A percentile compares a stretch with the other conserved stretches of the same genome.
phyloP scores from a whole-genome alignment of 2,888 invertebrate genomes.

The Conus canariensis region DNA sequence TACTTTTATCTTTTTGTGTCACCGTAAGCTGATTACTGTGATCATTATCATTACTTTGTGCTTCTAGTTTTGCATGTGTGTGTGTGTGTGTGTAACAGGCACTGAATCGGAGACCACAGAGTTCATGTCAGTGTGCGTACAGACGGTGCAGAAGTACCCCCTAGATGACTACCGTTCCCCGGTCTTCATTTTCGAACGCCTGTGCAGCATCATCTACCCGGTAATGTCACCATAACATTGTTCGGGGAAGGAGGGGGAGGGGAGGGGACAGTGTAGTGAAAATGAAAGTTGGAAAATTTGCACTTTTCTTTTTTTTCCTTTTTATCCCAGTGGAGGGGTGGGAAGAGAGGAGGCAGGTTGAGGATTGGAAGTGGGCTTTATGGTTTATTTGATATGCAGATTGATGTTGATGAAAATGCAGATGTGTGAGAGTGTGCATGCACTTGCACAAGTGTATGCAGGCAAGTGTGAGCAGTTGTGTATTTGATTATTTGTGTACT shows the following conservation, averaged over 20 bases:
- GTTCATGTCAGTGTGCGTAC: conserved; percentile 98
- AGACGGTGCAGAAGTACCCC: conserved; percentile 93
- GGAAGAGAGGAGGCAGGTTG: no score
- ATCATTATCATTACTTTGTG: no score
- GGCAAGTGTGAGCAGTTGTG: no score
- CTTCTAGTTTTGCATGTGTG: background rate
- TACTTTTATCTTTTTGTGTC: no score
- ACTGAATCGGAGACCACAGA: conserved; percentile 97
- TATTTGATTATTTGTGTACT: no score
- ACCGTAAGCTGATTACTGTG: no score
- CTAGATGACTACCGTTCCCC: conserved; percentile 96
- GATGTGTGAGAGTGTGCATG: background rate
- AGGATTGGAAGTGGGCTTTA: no score
- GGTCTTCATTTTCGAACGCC: conserved; percentile 97
- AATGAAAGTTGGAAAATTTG: background rate
- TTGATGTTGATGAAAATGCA: no score
- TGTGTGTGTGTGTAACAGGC: conserved; percentile 80
- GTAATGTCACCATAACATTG: conserved; percentile 60
- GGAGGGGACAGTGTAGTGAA: background rate
- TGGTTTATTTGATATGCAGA: no score
- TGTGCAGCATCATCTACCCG: conserved; percentile 95
- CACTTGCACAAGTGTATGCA: no score
- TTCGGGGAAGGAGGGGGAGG: background rate
- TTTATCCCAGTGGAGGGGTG: background rate
- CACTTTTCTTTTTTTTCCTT: background rate